Percentiles rank a stretch among this genome's conserved stretches.
Evolutionary conservation across 2,888 invertebrate species (phyloP).

Genomic region (Hofmannophila pseudospretella): DNA sequence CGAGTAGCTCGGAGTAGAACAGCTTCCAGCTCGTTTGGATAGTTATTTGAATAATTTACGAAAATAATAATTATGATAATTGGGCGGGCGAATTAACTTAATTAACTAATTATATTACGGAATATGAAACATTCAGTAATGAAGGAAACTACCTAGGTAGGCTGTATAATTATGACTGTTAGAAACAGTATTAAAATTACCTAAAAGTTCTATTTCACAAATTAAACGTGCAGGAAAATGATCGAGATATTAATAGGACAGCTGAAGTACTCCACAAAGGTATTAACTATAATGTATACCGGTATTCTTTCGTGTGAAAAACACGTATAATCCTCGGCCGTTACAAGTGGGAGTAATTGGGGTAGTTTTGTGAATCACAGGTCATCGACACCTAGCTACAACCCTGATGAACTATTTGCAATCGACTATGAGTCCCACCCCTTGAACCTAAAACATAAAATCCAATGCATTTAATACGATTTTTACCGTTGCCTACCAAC

Average conservation of each 20-base stretch:
- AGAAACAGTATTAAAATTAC: too few relatives aligned
- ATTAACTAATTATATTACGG: too few relatives aligned
- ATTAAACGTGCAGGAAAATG: too few relatives aligned
- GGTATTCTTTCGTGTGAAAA: constrained; percentile 27
- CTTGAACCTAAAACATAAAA: constrained; percentile 7
- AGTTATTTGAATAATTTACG: too few relatives aligned
- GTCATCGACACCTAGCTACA: constrained; percentile 46
- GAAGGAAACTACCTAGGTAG: too few relatives aligned
- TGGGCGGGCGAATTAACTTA: too few relatives aligned
- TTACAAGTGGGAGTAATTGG: constrained; percentile 44
- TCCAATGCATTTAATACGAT: neutral
- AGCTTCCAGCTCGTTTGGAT: too few relatives aligned
- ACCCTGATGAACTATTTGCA: constrained; percentile 25
- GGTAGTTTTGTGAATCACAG: constrained; percentile 51
- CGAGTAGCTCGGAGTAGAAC: neutral
- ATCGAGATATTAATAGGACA: too few relatives aligned
- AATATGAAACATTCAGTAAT: too few relatives aligned
- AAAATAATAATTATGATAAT: too few relatives aligned
- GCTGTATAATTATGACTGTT: too few relatives aligned
- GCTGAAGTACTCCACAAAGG: neutral
- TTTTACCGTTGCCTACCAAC: neutral
- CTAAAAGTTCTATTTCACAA: too few relatives aligned
- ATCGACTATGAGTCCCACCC: constrained; percentile 19
- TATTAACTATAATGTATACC: neutral
- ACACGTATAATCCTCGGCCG: constrained; percentile 29